Percentiles rank a stretch among this genome's conserved stretches.
Conservation (phyloP, 2,113 vertebrate species). For the Myocastor coypus region DNA sequence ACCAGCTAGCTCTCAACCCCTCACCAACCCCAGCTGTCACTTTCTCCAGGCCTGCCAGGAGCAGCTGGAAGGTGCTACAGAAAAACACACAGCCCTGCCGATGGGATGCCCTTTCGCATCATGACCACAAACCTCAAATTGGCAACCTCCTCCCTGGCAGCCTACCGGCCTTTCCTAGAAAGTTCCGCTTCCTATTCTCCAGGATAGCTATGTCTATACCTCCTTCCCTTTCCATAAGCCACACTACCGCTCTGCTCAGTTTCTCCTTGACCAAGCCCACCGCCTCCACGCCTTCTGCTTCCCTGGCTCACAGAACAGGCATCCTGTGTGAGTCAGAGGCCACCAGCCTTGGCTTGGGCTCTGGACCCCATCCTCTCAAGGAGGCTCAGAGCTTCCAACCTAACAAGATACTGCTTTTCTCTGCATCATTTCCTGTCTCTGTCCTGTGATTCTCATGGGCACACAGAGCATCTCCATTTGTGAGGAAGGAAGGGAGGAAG, state of each 20-base stretch:
- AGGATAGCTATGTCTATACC: not conserved
- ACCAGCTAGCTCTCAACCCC: not conserved
- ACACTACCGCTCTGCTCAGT: not conserved
- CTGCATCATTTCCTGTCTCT: not conserved
- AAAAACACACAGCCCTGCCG: not conserved
- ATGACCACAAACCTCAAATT: constrained; percentile 80
- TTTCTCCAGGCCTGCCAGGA: not conserved
- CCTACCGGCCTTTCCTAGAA: constrained; percentile 73
- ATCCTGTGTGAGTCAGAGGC: not conserved
- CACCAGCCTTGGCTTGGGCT: not conserved
- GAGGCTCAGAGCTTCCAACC: not conserved
- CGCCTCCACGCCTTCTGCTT: not conserved
- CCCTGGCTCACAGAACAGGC: not conserved
- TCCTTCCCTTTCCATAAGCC: not conserved
- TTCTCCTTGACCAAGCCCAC: not conserved
- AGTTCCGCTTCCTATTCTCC: constrained; percentile 41
- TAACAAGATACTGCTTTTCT: not conserved
- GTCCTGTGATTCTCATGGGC: not conserved
- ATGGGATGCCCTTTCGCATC: constrained; percentile 53
- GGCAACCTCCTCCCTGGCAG: constrained; percentile 63
- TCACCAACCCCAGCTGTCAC: not conserved
- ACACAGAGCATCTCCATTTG: not conserved
- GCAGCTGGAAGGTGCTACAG: not conserved
- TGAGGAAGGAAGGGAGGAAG: accelerated
- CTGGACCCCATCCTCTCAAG: not conserved